These are phyloP conservation scores for Chirona hameri DNA, from an alignment of 2,888 invertebrate genomes.

Conservation along the genomic window DNA sequence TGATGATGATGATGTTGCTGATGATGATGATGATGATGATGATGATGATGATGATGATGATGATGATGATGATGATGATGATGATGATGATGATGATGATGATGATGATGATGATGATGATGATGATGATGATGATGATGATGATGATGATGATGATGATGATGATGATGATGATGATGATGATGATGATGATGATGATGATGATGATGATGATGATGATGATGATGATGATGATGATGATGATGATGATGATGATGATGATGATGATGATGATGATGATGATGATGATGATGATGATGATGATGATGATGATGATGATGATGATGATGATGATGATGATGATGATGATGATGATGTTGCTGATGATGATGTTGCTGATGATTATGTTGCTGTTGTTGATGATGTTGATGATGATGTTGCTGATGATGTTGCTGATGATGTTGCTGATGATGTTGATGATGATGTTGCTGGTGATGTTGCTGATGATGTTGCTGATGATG, in stretches of 20 bases:
- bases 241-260: constrained; percentile 22
- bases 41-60: constrained; percentile 22
- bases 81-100: constrained; percentile 22
- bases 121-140: constrained; percentile 22
- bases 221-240: constrained; percentile 22
- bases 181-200: constrained; percentile 11
- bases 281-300: constrained; percentile 22
- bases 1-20: too few species aligned
- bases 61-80: constrained; percentile 22
- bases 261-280: constrained; percentile 22
- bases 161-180: constrained; percentile 22
- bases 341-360: too few species aligned
- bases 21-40: too few species aligned
- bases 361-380: too few species aligned
- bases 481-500: too few species aligned
- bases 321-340: too few species aligned
- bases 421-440: too few species aligned
- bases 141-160: constrained; percentile 22
- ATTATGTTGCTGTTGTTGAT: too few species aligned
- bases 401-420: too few species aligned
- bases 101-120: constrained; percentile 22
- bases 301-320: constrained; percentile 22
- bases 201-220: constrained; percentile 22
- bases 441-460: too few species aligned
- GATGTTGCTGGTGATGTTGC: too few species aligned